These are phyloP conservation scores for Catharus bicknelli DNA, from an alignment of 2,113 vertebrate species.

Conservation along the genomic window DNA sequence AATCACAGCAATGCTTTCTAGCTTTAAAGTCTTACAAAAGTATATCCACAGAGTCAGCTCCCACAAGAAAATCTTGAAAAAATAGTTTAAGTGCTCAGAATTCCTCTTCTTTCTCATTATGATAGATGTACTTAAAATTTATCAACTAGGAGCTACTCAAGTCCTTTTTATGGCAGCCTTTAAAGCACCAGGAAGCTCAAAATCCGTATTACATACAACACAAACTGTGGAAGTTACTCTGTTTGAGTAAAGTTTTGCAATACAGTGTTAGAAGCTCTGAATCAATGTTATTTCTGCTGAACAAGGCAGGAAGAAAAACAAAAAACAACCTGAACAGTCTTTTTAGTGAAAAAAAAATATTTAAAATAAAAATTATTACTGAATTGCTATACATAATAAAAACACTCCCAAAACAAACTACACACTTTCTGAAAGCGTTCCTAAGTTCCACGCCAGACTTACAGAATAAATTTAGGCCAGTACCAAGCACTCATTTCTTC, in stretches of 20 bases:
- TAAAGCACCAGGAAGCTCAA: neutral
- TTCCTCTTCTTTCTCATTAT: neutral
- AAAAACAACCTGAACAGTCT: neutral
- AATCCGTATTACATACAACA: neutral
- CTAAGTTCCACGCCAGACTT: conserved; percentile 23
- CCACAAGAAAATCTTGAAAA: neutral
- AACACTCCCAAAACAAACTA: conserved; percentile 3
- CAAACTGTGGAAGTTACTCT: neutral
- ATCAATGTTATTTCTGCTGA: conserved; percentile 25
- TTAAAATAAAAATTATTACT: conserved; percentile 14
- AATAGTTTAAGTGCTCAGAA: neutral
- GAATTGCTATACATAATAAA: conserved; percentile 24
- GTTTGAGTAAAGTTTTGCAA: neutral
- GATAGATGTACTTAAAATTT: neutral
- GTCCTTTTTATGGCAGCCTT: neutral
- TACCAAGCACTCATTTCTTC: conserved; percentile 43
- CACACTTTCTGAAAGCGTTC: conserved; percentile 11
- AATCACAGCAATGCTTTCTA: neutral
- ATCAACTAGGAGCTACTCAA: neutral
- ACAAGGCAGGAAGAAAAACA: neutral
- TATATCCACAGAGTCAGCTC: neutral
- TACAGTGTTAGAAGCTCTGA: neutral
- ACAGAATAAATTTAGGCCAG: conserved; percentile 49
- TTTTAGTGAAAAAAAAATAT: neutral
- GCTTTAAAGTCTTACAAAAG: neutral